Evolutionary conservation across 2,888 invertebrate species (phyloP).

Genomic region (Lordiphosa fenestrarum): DNA sequence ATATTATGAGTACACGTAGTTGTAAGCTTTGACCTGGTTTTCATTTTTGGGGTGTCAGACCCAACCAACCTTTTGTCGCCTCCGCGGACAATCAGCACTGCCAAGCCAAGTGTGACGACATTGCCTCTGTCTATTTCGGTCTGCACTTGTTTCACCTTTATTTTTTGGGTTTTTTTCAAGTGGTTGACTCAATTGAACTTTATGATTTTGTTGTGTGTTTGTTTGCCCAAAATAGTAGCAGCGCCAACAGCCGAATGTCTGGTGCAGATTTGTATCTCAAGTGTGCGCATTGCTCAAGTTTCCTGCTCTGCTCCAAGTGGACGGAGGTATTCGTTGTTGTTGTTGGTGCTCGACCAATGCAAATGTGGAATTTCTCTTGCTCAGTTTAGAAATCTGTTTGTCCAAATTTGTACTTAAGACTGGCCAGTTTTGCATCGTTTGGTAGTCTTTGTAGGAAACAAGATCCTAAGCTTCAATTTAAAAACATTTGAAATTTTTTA

Average conservation of each 20-base stretch:
- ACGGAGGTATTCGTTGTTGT: constrained; percentile 32
- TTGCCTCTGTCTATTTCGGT: too few relatives aligned
- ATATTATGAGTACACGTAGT: constrained; percentile 5
- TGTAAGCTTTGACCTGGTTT: constrained; percentile 4
- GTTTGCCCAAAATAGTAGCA: constrained; percentile 51
- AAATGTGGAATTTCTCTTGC: constrained; percentile 53
- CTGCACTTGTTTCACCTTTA: constrained; percentile 37
- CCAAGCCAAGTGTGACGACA: too few relatives aligned
- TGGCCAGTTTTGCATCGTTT: constrained; percentile 22
- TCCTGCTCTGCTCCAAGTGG: constrained; percentile 56
- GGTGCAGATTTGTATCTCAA: constrained; percentile 55
- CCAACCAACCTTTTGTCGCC: too few relatives aligned
- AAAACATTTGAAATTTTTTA: too few relatives aligned
- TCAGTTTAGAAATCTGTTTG: constrained; percentile 24
- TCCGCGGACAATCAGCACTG: too few relatives aligned
- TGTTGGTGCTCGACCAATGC: constrained; percentile 17
- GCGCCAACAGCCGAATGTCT: constrained; percentile 23
- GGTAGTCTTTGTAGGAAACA: constrained; percentile 10
- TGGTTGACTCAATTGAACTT: constrained; percentile 55
- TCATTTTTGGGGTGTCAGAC: not conserved
- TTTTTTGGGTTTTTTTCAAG: constrained; percentile 35
- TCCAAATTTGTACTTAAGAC: constrained; percentile 27
- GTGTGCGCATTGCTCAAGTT: constrained; percentile 62
- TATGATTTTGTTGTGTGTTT: constrained; percentile 55
- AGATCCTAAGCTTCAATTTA: not conserved